phyloP scores from a whole-genome alignment of 2,113 vertebrate species.

The Zosterops lateralis region DNA sequence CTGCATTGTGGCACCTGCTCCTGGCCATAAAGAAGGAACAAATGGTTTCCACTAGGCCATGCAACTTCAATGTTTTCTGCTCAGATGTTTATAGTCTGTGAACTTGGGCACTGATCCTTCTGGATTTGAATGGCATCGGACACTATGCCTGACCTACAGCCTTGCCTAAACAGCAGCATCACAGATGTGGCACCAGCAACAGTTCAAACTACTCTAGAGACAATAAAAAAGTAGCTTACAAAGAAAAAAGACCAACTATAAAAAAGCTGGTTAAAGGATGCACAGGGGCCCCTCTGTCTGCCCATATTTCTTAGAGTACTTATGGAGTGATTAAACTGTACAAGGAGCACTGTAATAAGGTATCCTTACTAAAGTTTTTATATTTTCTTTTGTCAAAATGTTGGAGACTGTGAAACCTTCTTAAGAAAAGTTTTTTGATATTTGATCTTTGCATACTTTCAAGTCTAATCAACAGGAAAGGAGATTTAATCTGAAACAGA shows the following conservation, averaged over 20 bases:
- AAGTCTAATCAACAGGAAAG: neutral
- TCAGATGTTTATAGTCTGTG: neutral
- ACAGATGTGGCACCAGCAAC: neutral
- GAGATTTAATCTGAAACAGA: neutral
- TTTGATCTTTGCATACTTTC: neutral
- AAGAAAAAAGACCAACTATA: neutral
- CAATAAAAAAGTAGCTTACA: neutral
- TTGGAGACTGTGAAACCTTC: neutral
- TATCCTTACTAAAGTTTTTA: neutral
- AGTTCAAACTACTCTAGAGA: neutral
- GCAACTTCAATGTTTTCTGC: neutral
- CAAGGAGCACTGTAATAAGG: neutral
- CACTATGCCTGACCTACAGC: neutral
- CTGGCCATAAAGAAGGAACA: neutral
- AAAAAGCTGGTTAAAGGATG: neutral
- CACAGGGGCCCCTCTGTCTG: neutral
- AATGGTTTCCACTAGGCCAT: neutral
- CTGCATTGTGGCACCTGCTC: neutral
- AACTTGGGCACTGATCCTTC: neutral
- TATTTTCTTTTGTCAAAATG: neutral
- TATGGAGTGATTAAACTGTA: neutral
- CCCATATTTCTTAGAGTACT: neutral
- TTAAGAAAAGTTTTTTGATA: neutral
- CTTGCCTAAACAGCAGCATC: neutral
- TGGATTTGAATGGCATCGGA: fast-evolving